Base-by-base conservation (phyloP, 2,113 vertebrate species). In the Onychostoma macrolepis region DNA sequence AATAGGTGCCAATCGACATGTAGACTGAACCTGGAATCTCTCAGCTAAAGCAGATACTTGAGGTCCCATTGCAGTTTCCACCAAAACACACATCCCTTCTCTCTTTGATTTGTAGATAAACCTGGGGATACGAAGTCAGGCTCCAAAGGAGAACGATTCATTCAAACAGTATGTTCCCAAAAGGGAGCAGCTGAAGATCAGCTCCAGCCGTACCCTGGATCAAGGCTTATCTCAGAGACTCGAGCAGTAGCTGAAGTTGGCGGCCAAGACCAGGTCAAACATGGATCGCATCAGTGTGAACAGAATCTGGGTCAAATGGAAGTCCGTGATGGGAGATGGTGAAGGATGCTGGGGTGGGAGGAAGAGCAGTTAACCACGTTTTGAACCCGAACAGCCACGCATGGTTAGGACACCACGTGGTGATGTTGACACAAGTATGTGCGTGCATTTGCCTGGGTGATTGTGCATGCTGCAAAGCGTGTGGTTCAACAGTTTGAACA, bases 301-400 rank as follows among this genome's bases (percentile, higher is more conserved):
- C 69, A 75, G 26, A 83, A 81, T 74, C 26, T 74, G 85, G 65
- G 65, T 81, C 69, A 83, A 63, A 75, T n/a, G 56, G 6, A 69
- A 86, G 45, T 48, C 33, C 3, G 48, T 26, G 63, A 74, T 80
- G 36, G 48, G 63, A 56, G 6, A 43, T 26, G 77, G 72, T 30
- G 63, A n/a, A 72, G 13, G 13, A 28, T 11, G 48, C n/a, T 45
- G 50, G 19, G 78, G 48, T 53, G 56, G 41, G 50, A 75, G 69
- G 19, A 21, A 30, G 45, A 45, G 36, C 9, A 77, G 36, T 30
- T 82, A 45, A 41, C 13, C 30, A 81, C 8, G 10, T 61, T 36
- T 78, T 83, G 19, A 82, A 67, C 56, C 80, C 36, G 6, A 63
- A 85, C 63, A 67, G 28, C 45, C 28, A 28, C 13, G 1, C 21